A percentile compares a stretch with the other conserved stretches of the same genome.
phyloP scores from a whole-genome alignment of 1,140 invertebrate species.

The Trichonephila clavata region DNA sequence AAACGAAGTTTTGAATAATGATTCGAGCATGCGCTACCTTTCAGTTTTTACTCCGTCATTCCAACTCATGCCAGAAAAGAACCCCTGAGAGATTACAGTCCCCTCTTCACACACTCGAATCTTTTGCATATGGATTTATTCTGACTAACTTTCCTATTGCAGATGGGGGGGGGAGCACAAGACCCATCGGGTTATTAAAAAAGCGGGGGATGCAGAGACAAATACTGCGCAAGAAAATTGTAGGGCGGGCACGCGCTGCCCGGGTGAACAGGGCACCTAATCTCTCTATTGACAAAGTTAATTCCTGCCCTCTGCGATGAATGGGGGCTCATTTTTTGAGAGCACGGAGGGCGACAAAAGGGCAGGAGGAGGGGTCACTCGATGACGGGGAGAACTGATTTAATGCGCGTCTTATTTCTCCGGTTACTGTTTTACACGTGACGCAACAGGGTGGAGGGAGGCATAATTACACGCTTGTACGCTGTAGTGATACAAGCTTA shows the following conservation, averaged over 20 bases:
- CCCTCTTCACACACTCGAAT: background rate
- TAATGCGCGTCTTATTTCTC: slow-evolving; percentile 50
- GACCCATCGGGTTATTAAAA: slow-evolving; percentile 1
- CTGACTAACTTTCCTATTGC: slow-evolving; percentile 58
- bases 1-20: too few relatives aligned
- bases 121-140: slow-evolving; percentile 73
- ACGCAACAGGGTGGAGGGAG: slow-evolving; percentile 32
- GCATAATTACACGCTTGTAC: slow-evolving; percentile 67
- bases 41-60: background rate
- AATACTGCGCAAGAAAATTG: slow-evolving; percentile 52
- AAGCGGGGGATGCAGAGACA: background rate
- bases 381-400: background rate
- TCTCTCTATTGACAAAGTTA: slow-evolving; percentile 74
- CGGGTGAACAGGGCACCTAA: slow-evolving; percentile 55
- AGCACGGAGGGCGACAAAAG: slow-evolving; percentile 40
- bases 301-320: slow-evolving; percentile 65
- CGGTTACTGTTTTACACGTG: slow-evolving; percentile 72
- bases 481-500: slow-evolving; percentile 49
- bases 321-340: slow-evolving; percentile 66
- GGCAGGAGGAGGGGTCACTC: slow-evolving; percentile 13
- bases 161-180: background rate
- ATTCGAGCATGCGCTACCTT: background rate
- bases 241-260: background rate
- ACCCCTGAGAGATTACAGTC: background rate
- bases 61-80: too few relatives aligned